Evolutionary conservation across 2,888 invertebrate genomes (phyloP).

Genomic region (Ligdia adustata): DNA sequence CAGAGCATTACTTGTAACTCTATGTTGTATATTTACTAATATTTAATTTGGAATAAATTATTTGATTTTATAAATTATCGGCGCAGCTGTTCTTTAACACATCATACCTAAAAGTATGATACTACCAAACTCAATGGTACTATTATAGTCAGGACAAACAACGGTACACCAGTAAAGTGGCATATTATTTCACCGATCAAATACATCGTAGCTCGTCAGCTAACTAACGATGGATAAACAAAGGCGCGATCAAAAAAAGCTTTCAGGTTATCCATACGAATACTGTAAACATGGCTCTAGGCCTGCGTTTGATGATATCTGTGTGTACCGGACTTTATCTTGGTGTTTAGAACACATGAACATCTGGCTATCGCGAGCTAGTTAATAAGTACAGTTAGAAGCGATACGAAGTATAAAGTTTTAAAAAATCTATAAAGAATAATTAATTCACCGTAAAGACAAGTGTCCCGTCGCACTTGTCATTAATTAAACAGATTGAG

Average conservation of each 20-base stretch:
- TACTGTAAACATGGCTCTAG: constrained; percentile 34
- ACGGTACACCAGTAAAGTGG: constrained; percentile 6
- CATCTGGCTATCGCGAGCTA: constrained; percentile 41
- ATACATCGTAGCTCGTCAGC: constrained; percentile 20
- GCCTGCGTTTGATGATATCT: constrained; percentile 40
- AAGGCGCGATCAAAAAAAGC: constrained; percentile 26
- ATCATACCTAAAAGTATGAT: too few species aligned
- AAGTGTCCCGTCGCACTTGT: too few species aligned
- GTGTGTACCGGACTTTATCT: constrained; percentile 36
- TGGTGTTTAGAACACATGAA: constrained; percentile 44
- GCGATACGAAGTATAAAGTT: not conserved
- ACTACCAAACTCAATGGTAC: too few species aligned
- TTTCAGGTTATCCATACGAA: constrained; percentile 30
- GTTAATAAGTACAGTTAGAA: constrained; percentile 10
- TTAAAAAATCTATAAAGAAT: too few species aligned
- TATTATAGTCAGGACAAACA: too few species aligned
- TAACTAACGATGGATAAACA: constrained; percentile 17
- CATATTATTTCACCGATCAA: constrained; percentile 14
- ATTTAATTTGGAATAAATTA: too few species aligned
- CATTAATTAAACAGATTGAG: too few species aligned
- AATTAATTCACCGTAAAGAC: not conserved
- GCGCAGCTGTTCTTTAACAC: too few species aligned
- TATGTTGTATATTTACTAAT: not conserved
- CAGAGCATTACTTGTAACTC: too few species aligned
- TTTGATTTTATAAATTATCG: too few species aligned